phyloP scores from a whole-genome alignment of 2,113 vertebrate genomes.

The Dasyprocta punctata region DNA sequence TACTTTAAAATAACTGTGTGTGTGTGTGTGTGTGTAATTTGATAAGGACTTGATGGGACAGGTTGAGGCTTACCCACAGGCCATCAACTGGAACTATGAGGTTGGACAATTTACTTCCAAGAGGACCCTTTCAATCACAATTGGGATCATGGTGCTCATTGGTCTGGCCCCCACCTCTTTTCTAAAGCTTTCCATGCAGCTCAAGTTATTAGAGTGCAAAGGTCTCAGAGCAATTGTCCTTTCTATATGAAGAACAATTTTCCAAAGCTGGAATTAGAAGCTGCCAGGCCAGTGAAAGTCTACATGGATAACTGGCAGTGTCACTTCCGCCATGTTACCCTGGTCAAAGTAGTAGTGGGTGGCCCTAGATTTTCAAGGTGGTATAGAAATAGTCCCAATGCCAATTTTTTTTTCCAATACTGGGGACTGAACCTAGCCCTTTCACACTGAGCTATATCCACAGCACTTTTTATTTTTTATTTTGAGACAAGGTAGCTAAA shows the following conservation, averaged over 20 bases:
- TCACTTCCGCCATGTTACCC: neutral
- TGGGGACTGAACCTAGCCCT: neutral
- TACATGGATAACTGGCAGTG: accelerated
- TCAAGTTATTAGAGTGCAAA: neutral
- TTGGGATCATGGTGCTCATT: neutral
- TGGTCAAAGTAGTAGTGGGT: neutral
- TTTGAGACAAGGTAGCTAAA: neutral
- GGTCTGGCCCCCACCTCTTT: neutral
- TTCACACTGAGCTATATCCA: neutral
- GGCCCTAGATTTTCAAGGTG: neutral
- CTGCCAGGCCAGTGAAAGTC: neutral
- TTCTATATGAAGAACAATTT: neutral
- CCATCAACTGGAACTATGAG: neutral
- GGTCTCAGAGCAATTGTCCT: neutral
- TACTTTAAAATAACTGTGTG: neutral
- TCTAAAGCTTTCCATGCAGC: neutral
- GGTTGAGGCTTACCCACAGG: neutral
- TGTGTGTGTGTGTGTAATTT: neutral
- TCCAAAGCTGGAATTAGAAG: neutral
- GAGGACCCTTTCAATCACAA: neutral
- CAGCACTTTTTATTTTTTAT: neutral
- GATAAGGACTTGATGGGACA: neutral
- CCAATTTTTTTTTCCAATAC: neutral
- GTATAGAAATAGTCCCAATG: neutral
- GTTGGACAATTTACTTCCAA: too few relatives aligned